A percentile compares a stretch with the other conserved stretches of the same genome.
These are phyloP conservation scores for Syngnathus acus DNA, from an alignment of 2,797 vertebrate genomes.

Conservation along the genomic window DNA sequence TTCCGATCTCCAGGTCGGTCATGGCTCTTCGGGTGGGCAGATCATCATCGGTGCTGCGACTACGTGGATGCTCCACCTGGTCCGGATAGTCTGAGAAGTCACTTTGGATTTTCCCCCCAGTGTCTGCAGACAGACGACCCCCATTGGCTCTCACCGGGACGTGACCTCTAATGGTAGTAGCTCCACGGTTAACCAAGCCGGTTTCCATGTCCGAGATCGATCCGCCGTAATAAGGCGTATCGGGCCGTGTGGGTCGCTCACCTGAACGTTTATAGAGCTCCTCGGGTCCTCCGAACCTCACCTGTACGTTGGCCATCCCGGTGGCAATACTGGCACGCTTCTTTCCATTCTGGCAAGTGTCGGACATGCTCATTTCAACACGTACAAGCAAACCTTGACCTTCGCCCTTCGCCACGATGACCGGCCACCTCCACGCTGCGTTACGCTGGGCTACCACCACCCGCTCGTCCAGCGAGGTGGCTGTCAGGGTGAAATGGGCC, in stretches of 20 bases:
- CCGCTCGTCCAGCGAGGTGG: slow-evolving; percentile 77
- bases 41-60: slow-evolving; percentile 68
- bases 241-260: slow-evolving; percentile 72
- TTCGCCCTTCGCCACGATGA: slow-evolving; percentile 78
- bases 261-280: slow-evolving; percentile 75
- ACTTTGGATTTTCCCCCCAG: slow-evolving; percentile 70
- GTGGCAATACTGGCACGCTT: slow-evolving; percentile 75
- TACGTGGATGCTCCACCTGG: slow-evolving; percentile 75
- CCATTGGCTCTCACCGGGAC: slow-evolving; percentile 65
- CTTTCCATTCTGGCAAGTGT: slow-evolving; percentile 82
- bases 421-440: slow-evolving; percentile 68
- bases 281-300: slow-evolving; percentile 74
- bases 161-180: slow-evolving; percentile 72
- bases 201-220: slow-evolving; percentile 74
- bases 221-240: slow-evolving; percentile 67
- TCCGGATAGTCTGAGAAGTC: slow-evolving; percentile 85
- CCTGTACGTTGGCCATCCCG: slow-evolving; percentile 71
- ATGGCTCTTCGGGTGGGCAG: slow-evolving; percentile 74
- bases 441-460: slow-evolving; percentile 68
- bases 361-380: slow-evolving; percentile 80
- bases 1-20: slow-evolving; percentile 89
- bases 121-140: slow-evolving; percentile 65
- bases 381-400: slow-evolving; percentile 83
- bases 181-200: slow-evolving; percentile 62
- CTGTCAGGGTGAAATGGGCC: slow-evolving; percentile 78